Base-by-base conservation (phyloP, 2,113 vertebrate species). In the Chlorodrepanis virens region DNA sequence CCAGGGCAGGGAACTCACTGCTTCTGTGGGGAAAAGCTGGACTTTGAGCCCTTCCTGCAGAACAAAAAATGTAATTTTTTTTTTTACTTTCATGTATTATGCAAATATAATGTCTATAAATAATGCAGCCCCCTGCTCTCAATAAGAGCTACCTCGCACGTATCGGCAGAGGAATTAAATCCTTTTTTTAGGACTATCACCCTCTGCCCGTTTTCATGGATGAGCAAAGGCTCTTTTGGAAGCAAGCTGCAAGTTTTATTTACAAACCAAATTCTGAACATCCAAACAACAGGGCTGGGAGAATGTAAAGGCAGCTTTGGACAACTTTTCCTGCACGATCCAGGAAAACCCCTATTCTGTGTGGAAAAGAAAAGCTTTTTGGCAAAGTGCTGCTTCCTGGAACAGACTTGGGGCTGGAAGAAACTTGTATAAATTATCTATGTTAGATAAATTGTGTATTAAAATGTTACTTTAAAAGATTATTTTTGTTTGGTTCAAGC, bases 381-480 rank as follows among this genome's bases (percentile, higher is more conserved):
- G 86, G 83, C 83, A 90, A 69, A 57, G 24, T 1, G 12, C 27
- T 33, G 74, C 83, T 81, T 77, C 59, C 72, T 35, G 19, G 83
- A 78, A 89, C 24, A 25, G 70, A 53, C 53, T 25, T 8, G 2
- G 52, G n/a, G 27, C 20, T 72, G 77, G 59, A 89, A 70, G 64
- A 89, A 90, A 83, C 65, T 72, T 35, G 22, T 31, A 93, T 92
- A 65, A 97, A 96, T 92, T 96, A 94, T 93, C 93, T 54, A 96
- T 76, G 92, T 45, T 76, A 75, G 88, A 93, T 84, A 95, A 96
- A 94, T 84, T 75, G 76, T 92, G 90, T 94, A 94, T 94, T 90
- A 96, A 96, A 93, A 89, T 31, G 80, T 92, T 86, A 52, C 90
- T 93, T 92, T 28, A 61, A 82, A 93, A 89, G 69, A 96, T 89